Conservation (phyloP, 2,113 vertebrate species). For the Pelvicachromis taeniatus region DNA sequence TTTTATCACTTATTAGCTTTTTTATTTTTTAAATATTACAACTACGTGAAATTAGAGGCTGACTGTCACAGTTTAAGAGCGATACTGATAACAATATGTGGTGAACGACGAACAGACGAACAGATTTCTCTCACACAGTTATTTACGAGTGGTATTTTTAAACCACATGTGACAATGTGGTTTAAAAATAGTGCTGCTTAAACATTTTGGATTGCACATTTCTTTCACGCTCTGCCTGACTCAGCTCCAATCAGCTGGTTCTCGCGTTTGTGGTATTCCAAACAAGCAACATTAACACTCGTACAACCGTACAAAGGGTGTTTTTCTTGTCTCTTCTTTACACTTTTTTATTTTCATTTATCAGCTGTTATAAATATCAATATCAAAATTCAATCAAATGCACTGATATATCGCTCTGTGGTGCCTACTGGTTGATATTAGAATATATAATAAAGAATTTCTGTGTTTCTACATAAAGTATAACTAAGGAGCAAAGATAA, state of each 20-base stretch:
- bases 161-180: neutral
- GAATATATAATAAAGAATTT: neutral
- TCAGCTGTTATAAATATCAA: neutral
- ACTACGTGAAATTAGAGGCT: too few species aligned
- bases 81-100: fast-evolving
- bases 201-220: neutral
- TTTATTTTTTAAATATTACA: too few species aligned
- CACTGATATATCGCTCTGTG: neutral
- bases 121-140: neutral
- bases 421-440: neutral
- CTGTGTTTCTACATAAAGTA: neutral
- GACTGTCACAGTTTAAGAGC: neutral
- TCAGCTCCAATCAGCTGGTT: neutral
- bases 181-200: neutral
- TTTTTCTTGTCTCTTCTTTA: neutral
- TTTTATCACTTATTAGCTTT: neutral
- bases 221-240: neutral
- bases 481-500: neutral
- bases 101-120: neutral
- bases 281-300: neutral
- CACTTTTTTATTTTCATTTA: neutral
- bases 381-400: neutral
- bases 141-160: neutral
- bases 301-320: neutral
- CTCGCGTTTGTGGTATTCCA: neutral